Base-by-base conservation (phyloP, 1,140 invertebrate genomes). In the Drosophila auraria region DNA sequence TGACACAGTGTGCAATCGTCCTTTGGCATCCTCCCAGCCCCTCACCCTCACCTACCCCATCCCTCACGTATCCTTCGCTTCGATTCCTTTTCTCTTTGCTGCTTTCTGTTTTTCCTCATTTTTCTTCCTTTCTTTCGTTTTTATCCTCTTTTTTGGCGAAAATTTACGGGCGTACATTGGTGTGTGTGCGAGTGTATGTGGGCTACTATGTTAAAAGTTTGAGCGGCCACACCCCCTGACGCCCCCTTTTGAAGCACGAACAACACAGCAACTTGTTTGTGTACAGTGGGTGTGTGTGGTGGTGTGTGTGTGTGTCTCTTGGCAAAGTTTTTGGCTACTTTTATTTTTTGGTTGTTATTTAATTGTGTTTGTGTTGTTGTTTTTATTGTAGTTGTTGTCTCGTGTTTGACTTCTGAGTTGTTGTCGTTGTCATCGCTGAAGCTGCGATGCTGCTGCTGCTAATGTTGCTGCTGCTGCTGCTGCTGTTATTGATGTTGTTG, bases 141-240 rank as follows among this genome's bases (percentile, higher is more conserved):
- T 27, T 23, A 5, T 4, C 17, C 9, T 15, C 30, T 72, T 66
- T 58, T 50, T 63, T 76, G 27, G 54, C 49, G 33, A 56, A 70
- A 70, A 64, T 77, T 45, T 77, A 59, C 69, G 69, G 38, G n/a
- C 61, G 33, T 77, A 38, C 45, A 23, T 40, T 38, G 51, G 36
- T 53, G n/a, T 73, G 25, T 50, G 51, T 73, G 49, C 62, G 71
- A 62, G 62, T 81, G 69, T 82, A 87, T 87, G 76, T 87, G 83
- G 83, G 83, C 83, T 87, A 87, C 83, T 87, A 87, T 87, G 83
- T 80, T 87, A 87, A 86, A 87, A 86, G 75, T 87, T 83, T 87
- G 80, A 50, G 42, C 47, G 66, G 59, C 61, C 51, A 69, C 80
- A 82, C 54, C 72, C 66, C 75, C 76, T 40, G 49, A 33, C 76